phyloP scores from a whole-genome alignment of 2,888 invertebrate genomes.

The Eupithecia centaureata region DNA sequence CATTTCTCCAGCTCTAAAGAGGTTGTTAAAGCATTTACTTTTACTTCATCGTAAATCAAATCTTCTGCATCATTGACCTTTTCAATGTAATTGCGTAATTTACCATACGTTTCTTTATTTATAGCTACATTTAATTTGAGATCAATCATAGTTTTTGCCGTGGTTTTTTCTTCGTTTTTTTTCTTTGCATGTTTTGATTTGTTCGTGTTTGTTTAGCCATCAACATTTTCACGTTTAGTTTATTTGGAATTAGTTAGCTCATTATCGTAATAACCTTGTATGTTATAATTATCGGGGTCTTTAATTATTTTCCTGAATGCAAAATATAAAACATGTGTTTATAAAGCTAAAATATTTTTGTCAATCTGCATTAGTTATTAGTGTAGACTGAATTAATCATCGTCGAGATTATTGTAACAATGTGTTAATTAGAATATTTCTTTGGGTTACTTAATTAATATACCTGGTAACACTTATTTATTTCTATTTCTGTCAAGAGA shows the following conservation, averaged over 20 bases:
- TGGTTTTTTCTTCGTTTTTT: conserved; percentile 33
- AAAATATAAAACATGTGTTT: neutral
- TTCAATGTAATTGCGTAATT: conserved; percentile 26
- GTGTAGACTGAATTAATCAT: neutral
- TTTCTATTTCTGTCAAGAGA: too few relatives aligned
- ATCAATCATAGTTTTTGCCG: conserved; percentile 40
- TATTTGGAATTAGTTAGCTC: conserved; percentile 13
- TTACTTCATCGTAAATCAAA: conserved; percentile 20
- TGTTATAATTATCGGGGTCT: neutral
- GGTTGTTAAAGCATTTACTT: conserved; percentile 13
- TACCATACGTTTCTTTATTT: conserved; percentile 19
- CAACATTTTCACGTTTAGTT: conserved; percentile 28
- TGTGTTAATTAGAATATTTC: neutral
- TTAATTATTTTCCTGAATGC: neutral
- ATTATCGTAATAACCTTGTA: conserved; percentile 4
- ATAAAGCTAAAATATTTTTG: too few relatives aligned
- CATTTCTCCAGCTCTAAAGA: neutral
- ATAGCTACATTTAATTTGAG: conserved; percentile 23
- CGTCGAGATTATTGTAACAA: neutral
- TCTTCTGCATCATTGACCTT: conserved; percentile 19
- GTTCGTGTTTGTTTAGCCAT: conserved; percentile 37
- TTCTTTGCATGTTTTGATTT: conserved; percentile 40
- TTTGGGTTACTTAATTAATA: too few relatives aligned
- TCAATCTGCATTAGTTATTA: neutral
- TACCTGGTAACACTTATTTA: too few relatives aligned